These are phyloP conservation scores for Ptilorrhoa leucosticta DNA, from an alignment of 2,113 vertebrate genomes.

Conservation along the genomic window DNA sequence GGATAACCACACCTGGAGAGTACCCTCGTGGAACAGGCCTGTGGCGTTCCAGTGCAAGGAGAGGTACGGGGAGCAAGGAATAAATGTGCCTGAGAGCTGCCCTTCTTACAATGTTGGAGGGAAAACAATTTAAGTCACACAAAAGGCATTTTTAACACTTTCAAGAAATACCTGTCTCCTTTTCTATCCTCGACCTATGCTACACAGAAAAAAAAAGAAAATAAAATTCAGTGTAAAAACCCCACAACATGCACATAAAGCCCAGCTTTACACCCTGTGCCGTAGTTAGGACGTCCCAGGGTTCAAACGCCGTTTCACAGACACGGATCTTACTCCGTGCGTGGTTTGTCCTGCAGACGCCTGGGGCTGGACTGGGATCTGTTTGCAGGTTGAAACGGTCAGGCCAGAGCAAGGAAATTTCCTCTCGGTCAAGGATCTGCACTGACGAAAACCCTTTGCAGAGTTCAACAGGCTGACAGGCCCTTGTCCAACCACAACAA, in stretches of 20 bases:
- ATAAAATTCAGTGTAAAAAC: not conserved
- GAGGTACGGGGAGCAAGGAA: not conserved
- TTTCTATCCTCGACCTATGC: not conserved
- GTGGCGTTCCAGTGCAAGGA: not conserved
- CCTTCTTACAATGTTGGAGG: not conserved
- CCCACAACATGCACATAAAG: not conserved
- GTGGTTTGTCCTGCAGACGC: not conserved
- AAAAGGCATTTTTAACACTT: not conserved
- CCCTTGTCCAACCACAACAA: not conserved
- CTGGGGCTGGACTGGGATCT: not conserved
- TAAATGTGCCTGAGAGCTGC: not conserved
- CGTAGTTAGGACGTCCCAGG: not conserved
- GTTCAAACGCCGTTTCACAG: not conserved
- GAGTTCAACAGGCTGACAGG: not conserved
- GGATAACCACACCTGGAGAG: not conserved
- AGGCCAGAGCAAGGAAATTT: not conserved
- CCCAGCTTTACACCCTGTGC: not conserved
- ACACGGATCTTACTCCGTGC: fast-evolving
- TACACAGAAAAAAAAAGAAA: not conserved
- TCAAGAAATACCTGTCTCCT: not conserved
- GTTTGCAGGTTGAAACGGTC: not conserved
- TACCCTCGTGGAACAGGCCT: not conserved
- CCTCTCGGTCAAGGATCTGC: not conserved
- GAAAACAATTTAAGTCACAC: not conserved
- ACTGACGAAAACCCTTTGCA: fast-evolving